Base-by-base conservation (phyloP, 2,113 vertebrate genomes). In the Bubo scandiacus region DNA sequence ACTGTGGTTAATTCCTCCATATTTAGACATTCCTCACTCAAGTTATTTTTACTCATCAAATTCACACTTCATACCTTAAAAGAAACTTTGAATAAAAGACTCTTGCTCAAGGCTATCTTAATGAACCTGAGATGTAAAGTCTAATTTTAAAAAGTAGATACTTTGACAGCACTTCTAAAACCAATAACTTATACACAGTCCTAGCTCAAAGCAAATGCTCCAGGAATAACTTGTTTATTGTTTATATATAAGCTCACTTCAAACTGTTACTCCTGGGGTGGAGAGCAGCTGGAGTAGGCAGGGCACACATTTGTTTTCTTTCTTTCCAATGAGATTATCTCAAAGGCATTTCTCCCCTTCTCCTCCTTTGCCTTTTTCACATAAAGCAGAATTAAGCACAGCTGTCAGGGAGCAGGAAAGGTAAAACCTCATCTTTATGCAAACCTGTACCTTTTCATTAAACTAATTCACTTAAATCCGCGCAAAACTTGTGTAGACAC, bases 141-240 rank as follows among this genome's bases (percentile, higher is more conserved):
- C 81, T 94, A 80, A 87, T 95, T 96, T 94, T 55, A 81, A 91
- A 86, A 91, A 65, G 57, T 52, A 75, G 57, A 32, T 90, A 36
- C 77, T 91, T 91, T 94, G 74, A 97, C 88, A 91, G 43, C 38
- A 70, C 77, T 94, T 95, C 88, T 81, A 95, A 95, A 94, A 15
- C 84, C 70, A 85, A 80, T 80, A 71, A 63, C 51, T 87, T 94
- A 82, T 45, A 79, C 52, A 73, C 42, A 80, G 17, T 61, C 73
- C 49, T 58, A 89, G 70, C 94, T 97, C 78, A 97, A 95, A 95
- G 94, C 78, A 92, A 92, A 91, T 82, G 81, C 51, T 94, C 66
- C 91, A 91, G 82, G 78, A 95, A 90, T 86, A 95, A 86, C 79
- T 94, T 96, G 89, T 94, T 97, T 97, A 92, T 94, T 97, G 92